phyloP scores from a whole-genome alignment of 2,113 vertebrate species.

The Pantherophis guttatus region DNA sequence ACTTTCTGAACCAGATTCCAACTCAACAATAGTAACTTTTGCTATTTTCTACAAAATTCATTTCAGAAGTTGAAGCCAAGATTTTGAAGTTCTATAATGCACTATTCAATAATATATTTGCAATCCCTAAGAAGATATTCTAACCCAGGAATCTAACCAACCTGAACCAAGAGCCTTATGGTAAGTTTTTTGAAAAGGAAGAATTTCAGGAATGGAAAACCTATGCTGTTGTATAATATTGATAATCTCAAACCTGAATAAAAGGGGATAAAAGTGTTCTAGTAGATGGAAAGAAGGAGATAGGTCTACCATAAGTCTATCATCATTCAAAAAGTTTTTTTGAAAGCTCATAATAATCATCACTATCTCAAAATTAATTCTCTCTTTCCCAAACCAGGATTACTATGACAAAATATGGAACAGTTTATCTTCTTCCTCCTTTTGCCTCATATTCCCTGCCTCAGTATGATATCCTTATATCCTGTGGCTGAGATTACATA shows the following conservation, averaged over 20 bases:
- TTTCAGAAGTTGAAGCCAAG: neutral
- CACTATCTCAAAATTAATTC: neutral
- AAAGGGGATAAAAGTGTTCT: neutral
- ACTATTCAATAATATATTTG: neutral
- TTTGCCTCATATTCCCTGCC: neutral
- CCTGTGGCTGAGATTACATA: neutral
- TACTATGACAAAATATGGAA: neutral
- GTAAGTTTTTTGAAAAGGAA: neutral
- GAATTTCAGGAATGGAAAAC: neutral
- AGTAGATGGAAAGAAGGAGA: neutral
- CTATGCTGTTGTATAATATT: neutral
- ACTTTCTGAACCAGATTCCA: neutral
- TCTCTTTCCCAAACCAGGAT: neutral
- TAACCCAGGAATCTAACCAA: neutral
- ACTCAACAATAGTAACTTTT: neutral
- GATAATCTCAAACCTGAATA: neutral
- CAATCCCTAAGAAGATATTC: neutral
- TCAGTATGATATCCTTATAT: neutral
- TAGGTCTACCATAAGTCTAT: neutral
- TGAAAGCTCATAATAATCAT: neutral
- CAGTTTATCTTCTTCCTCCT: neutral
- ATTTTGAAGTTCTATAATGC: neutral
- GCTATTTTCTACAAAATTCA: neutral
- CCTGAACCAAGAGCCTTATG: neutral
- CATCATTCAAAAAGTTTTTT: neutral